These are phyloP conservation scores for Pyralis farinalis DNA, from an alignment of 2,888 invertebrate genomes.

Conservation along the genomic window DNA sequence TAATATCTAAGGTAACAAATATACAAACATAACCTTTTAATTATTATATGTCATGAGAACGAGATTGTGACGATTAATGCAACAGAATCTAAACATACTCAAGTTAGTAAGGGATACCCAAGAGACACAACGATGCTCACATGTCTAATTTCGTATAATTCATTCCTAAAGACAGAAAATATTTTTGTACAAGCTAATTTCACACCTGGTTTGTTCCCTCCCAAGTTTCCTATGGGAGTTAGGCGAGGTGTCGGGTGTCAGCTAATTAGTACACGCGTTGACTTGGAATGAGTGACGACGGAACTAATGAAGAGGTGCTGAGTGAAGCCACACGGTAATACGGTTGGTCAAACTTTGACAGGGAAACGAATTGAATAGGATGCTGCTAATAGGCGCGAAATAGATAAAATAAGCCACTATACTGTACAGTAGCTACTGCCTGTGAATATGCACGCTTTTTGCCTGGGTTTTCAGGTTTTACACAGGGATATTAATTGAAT, in stretches of 20 bases:
- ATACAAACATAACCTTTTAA: too few species aligned
- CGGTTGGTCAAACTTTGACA: constrained; percentile 20
- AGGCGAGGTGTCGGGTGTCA: constrained; percentile 57
- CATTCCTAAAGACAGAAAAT: neutral
- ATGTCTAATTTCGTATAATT: neutral
- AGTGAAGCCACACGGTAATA: constrained; percentile 41
- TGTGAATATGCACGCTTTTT: too few species aligned
- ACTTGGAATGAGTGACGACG: constrained; percentile 62
- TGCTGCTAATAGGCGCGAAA: too few species aligned
- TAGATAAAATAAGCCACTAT: too few species aligned
- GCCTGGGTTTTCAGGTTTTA: too few species aligned
- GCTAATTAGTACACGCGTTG: constrained; percentile 73
- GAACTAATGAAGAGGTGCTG: constrained; percentile 51
- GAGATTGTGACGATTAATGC: too few species aligned
- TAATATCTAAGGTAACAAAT: too few species aligned
- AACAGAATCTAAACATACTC: too few species aligned
- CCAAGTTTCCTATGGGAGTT: constrained; percentile 60
- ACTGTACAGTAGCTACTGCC: too few species aligned
- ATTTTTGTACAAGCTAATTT: constrained; percentile 33
- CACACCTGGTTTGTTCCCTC: constrained; percentile 57
- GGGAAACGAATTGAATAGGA: neutral
- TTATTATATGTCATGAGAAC: too few species aligned
- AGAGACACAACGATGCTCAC: neutral
- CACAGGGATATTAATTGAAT: too few species aligned
- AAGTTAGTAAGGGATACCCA: too few species aligned